Conservation (phyloP, 1,140 invertebrate species). For the Zelostemma sp. region DNA sequence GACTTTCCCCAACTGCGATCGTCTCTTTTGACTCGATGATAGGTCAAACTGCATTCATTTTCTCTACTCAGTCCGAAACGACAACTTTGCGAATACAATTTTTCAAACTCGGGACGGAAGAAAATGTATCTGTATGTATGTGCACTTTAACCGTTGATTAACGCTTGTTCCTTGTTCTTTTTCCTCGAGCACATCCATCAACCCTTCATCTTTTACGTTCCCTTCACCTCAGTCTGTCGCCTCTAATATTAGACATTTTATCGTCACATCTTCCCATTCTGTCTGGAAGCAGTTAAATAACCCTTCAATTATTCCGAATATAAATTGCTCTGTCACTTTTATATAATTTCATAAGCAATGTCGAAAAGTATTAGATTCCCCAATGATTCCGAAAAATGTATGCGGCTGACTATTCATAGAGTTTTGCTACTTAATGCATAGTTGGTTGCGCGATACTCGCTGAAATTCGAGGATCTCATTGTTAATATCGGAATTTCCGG, state of each 20-base stretch:
- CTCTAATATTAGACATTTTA: constrained; percentile 1
- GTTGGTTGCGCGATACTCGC: too few relatives aligned
- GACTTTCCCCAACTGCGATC: constrained; percentile 6
- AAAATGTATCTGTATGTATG: too few relatives aligned
- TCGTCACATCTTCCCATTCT: not conserved
- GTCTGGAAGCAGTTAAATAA: not conserved
- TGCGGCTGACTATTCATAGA: too few relatives aligned
- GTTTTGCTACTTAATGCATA: too few relatives aligned
- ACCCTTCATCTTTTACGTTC: not conserved
- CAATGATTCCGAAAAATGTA: too few relatives aligned
- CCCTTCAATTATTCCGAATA: not conserved
- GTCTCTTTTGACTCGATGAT: constrained; percentile 5
- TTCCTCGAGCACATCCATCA: not conserved
- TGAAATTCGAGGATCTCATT: too few relatives aligned
- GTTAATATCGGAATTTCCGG: too few relatives aligned
- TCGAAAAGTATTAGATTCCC: too few relatives aligned
- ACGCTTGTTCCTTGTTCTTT: not conserved
- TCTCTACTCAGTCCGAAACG: not conserved
- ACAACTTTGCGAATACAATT: not conserved
- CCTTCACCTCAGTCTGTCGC: constrained; percentile 1
- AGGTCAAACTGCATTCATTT: constrained; percentile 14
- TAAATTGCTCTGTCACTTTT: not conserved
- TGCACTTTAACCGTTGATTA: too few relatives aligned
- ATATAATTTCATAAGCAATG: too few relatives aligned
- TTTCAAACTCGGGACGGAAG: too few relatives aligned